Conservation (phyloP, 2,797 vertebrate species). For the Podarcis siculus region DNA sequence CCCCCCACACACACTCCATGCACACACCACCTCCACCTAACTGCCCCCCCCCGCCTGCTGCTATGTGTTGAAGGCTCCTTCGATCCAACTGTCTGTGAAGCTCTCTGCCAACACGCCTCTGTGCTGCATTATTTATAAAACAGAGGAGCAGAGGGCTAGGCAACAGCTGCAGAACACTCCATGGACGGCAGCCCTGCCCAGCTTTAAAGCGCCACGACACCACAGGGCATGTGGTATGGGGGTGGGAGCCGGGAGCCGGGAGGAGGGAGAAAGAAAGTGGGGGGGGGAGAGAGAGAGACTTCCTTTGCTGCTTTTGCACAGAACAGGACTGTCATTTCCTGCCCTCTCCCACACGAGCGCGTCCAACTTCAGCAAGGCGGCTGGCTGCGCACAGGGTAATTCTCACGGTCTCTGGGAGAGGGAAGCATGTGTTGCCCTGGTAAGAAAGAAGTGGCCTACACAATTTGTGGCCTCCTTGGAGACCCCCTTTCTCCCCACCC, state of each 20-base stretch:
- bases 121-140: slow-evolving; percentile 79
- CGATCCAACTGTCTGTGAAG: slow-evolving; percentile 40
- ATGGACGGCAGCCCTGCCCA: slow-evolving; percentile 47
- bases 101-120: slow-evolving; percentile 55
- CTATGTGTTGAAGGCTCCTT: slow-evolving; percentile 39
- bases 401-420: not conserved
- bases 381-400: not conserved
- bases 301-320: not conserved
- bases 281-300: slow-evolving; percentile 10
- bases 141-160: slow-evolving; percentile 53
- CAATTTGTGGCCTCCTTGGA: not conserved
- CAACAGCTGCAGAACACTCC: slow-evolving; percentile 69
- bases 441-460: not conserved
- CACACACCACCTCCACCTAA: not conserved
- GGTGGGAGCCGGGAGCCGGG: not conserved
- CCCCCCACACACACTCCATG: not conserved
- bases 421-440: too few relatives aligned
- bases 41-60: slow-evolving; percentile 20
- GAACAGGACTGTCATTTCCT: not conserved
- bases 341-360: not conserved
- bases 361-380: not conserved
- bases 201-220: slow-evolving; percentile 46
- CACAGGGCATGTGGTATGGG: slow-evolving; percentile 43
- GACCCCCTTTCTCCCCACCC: too few relatives aligned
- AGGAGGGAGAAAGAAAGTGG: not conserved